Evolutionary conservation across 2,888 invertebrate genomes (phyloP).

Genomic region (Drosophila mettleri): DNA sequence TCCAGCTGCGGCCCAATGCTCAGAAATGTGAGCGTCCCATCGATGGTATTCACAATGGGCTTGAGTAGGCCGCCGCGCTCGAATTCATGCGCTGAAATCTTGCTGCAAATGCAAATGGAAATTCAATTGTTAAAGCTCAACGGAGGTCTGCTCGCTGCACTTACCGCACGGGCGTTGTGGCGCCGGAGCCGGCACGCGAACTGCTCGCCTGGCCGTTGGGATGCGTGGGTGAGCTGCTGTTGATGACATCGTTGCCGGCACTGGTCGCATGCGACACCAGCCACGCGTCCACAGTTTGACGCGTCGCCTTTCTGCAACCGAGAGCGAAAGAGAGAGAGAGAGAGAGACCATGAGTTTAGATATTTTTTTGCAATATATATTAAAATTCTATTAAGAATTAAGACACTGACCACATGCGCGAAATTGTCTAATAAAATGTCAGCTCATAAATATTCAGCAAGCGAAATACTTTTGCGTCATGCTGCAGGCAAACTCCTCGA

Average conservation of each 20-base stretch:
- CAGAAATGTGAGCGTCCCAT: slow-evolving; percentile 97
- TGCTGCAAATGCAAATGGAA: slow-evolving; percentile 85
- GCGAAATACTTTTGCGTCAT: slow-evolving; percentile 47
- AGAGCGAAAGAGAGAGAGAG: background rate
- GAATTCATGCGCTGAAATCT: slow-evolving; percentile 98
- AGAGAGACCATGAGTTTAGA: background rate
- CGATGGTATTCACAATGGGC: slow-evolving; percentile 96
- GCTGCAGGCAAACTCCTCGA: slow-evolving; percentile 18
- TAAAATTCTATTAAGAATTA: slow-evolving; percentile 66
- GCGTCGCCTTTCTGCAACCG: slow-evolving; percentile 92
- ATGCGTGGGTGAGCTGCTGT: slow-evolving; percentile 86
- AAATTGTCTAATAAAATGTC: slow-evolving; percentile 74
- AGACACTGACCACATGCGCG: slow-evolving; percentile 36
- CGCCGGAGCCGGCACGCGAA: slow-evolving; percentile 92
- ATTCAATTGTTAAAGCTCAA: background rate
- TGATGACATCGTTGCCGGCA: slow-evolving; percentile 85
- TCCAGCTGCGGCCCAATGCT: slow-evolving; percentile 84
- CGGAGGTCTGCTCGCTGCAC: slow-evolving; percentile 15
- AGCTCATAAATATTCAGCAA: slow-evolving; percentile 75
- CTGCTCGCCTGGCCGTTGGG: slow-evolving; percentile 86
- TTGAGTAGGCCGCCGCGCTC: slow-evolving; percentile 96
- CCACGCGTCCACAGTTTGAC: slow-evolving; percentile 97
- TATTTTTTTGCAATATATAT: slow-evolving; percentile 44
- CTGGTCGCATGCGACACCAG: slow-evolving; percentile 93
- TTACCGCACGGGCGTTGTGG: slow-evolving; percentile 96